Percentiles rank a stretch among this genome's conserved stretches.
These are phyloP conservation scores for Diplosoma virens DNA, from an alignment of 23 tunicate genomes.

Conservation along the genomic window DNA sequence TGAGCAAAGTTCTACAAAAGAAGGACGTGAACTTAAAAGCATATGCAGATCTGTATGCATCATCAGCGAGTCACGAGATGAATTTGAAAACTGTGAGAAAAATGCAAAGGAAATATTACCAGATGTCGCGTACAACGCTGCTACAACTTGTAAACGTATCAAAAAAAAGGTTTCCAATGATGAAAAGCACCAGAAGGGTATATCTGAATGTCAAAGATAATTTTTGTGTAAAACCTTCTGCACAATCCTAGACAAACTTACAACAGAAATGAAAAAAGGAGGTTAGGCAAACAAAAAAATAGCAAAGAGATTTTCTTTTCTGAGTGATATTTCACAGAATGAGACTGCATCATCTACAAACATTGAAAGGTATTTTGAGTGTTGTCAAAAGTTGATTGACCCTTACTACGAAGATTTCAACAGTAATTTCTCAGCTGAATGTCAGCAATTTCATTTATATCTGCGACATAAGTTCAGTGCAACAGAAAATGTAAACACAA, in stretches of 20 bases:
- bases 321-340: neutral
- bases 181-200: neutral
- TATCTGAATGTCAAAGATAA: neutral
- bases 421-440: neutral
- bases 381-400: neutral
- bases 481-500: neutral
- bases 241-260: neutral
- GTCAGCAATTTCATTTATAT: neutral
- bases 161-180: slow-evolving; percentile 2
- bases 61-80: slow-evolving; percentile 17
- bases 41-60: slow-evolving; percentile 22
- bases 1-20: slow-evolving; percentile 9
- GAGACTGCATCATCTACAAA: no score
- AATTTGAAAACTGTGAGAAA: neutral
- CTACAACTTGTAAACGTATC: slow-evolving; percentile 7
- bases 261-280: neutral
- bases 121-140: slow-evolving; percentile 5
- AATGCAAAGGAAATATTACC: slow-evolving; percentile 3
- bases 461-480: neutral
- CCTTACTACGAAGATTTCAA: neutral
- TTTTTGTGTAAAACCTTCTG: neutral
- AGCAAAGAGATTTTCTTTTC: neutral
- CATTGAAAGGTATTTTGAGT: neutral
- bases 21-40: slow-evolving; percentile 4
- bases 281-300: neutral